These are phyloP conservation scores for Dynastes grantii DNA, from an alignment of 2,888 invertebrate species.

Conservation along the genomic window DNA sequence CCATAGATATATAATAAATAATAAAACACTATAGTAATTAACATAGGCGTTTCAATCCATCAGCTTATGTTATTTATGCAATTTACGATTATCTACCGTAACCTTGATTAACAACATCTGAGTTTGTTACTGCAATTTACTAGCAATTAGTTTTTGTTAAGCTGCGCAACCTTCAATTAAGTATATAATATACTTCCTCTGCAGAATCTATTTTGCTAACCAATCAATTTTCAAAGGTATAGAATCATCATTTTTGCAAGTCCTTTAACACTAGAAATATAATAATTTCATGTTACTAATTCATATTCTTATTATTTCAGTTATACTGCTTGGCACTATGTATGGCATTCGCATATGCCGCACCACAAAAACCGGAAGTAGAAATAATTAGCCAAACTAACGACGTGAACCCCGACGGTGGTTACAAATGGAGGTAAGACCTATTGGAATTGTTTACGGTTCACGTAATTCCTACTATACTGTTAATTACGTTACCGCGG, in stretches of 20 bases:
- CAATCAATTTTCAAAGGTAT: too few species aligned
- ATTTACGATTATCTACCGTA: neutral
- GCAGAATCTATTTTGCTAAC: too few species aligned
- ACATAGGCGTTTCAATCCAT: neutral
- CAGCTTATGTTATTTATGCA: neutral
- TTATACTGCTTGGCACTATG: constrained; percentile 43
- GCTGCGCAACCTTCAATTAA: neutral
- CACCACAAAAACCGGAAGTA: constrained; percentile 74
- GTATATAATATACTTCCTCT: too few species aligned
- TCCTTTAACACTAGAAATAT: too few species aligned
- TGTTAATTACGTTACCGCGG: too few species aligned
- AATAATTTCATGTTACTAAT: neutral
- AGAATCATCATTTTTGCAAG: too few species aligned
- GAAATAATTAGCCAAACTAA: constrained; percentile 81
- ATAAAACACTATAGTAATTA: neutral
- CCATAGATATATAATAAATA: neutral
- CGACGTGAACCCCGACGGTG: constrained; percentile 81
- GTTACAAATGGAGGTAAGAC: constrained; percentile 80
- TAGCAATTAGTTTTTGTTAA: constrained; percentile 8
- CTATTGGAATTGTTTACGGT: neutral
- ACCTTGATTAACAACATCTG: neutral
- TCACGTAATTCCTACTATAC: neutral
- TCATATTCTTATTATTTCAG: constrained; percentile 20
- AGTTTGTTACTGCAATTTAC: constrained; percentile 1
- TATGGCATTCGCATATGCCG: constrained; percentile 66